Evolutionary conservation across 2,888 invertebrate species (phyloP).

Genomic region (Apodemia hepburni): DNA sequence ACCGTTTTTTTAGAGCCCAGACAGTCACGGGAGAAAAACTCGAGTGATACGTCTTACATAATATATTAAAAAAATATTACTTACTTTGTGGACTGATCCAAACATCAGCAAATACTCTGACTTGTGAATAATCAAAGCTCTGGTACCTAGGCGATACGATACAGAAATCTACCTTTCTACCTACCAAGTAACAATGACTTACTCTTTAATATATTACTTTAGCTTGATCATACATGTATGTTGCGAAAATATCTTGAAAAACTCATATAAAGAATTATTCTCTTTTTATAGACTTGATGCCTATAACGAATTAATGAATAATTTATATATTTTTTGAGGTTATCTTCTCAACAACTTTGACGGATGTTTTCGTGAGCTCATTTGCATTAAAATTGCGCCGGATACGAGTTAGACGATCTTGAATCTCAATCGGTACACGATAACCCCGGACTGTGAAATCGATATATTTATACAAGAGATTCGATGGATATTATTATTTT

Average conservation of each 20-base stretch:
- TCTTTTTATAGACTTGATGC: neutral
- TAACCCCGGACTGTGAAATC: conserved; percentile 6
- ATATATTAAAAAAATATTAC: too few species aligned
- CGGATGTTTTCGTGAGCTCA: conserved; percentile 25
- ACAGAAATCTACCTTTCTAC: too few species aligned
- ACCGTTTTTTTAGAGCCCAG: too few species aligned
- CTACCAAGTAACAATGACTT: too few species aligned
- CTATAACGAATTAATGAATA: conserved; percentile 6
- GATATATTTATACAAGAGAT: neutral
- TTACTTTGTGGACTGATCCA: too few species aligned
- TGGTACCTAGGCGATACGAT: too few species aligned
- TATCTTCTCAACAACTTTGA: conserved; percentile 24
- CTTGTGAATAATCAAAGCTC: too few species aligned
- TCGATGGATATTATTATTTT: neutral
- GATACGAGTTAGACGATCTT: conserved; percentile 33
- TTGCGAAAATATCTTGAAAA: neutral
- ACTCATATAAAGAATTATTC: neutral
- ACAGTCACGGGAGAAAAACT: too few species aligned
- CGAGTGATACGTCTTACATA: too few species aligned
- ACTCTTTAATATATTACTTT: too few species aligned
- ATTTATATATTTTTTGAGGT: conserved; percentile 27
- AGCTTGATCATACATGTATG: neutral
- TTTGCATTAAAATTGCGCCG: conserved; percentile 36
- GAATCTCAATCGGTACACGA: conserved; percentile 21
- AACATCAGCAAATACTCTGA: too few species aligned